Evolutionary conservation across 2,888 invertebrate species (phyloP), one percentile per base, ranked within the genome.

Genomic region (Amorpha juglandis): DNA sequence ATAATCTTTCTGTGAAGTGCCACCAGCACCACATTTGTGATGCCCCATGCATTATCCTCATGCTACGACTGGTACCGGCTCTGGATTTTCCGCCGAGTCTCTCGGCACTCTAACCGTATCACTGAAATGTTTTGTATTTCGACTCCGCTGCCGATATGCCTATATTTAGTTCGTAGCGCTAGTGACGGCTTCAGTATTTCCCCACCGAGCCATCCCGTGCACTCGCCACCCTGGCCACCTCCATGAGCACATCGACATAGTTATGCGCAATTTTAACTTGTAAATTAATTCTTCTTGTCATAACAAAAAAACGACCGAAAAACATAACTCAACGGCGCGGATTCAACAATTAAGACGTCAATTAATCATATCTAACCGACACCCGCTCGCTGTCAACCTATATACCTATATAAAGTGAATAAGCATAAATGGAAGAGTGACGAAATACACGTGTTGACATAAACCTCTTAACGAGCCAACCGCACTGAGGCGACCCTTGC

Each of bases 311-410:
- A 9, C 9, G 27, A 27, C 35, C 11, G 38, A 9, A 35, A 55
- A 38, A 55, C 35, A 16, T 3, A 35, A 33, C n/a, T n/a, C 55
- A 35, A 16, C 38, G 38, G 38, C 35, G 47, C 63, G 45, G 64
- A 65, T 66, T 67, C 64, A 64, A 68, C 65, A 67, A 67, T 62
- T 66, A 63, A 38, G 62, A 33, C 9, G 16, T 51, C 68, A 64
- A 68, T 71, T 66, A 64, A 65, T 69, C 50, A 68, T 38, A 38
- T 69, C 70, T 64, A 65, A 21, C 48, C 58, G 63, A 63, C 63
- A 19, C 33, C 38, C 16, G 27, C 33, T 21, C 27, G 27, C 38
- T 35, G 38, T 35, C 16, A 27, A 63, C 63, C 16, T 35, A 50
- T 33, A 38, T 33, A 27, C 12, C 8, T 47, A 16, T 48, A 48